These are phyloP conservation scores for Engraulis encrasicolus DNA, from an alignment of 2,113 vertebrate genomes.

Conservation along the genomic window DNA sequence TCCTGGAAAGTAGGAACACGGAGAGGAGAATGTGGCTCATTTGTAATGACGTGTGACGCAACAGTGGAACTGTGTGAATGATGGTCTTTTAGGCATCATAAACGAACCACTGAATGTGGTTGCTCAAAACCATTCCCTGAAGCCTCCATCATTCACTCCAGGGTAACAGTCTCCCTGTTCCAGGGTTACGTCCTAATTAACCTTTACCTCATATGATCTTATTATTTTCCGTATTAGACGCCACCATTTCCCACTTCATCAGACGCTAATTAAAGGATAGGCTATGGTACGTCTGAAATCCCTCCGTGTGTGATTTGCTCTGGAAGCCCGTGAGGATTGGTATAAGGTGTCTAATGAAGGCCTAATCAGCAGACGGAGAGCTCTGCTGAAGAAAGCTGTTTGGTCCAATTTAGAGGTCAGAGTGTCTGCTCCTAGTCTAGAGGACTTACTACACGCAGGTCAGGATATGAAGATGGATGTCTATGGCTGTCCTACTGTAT, in stretches of 20 bases:
- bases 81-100: background rate
- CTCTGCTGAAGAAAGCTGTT: conserved; percentile 50
- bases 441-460: background rate
- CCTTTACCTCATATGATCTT: conserved; percentile 44
- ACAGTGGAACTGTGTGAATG: background rate
- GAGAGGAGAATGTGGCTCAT: background rate
- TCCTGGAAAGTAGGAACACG: background rate
- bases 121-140: conserved; percentile 6
- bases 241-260: conserved; percentile 60
- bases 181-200: conserved; percentile 36
- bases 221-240: conserved; percentile 46
- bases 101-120: background rate
- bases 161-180: background rate
- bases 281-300: conserved; percentile 53
- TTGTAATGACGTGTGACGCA: background rate
- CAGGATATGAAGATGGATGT: conserved; percentile 29
- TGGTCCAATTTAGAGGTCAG: conserved; percentile 40
- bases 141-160: background rate
- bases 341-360: conserved; percentile 58
- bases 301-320: conserved; percentile 48
- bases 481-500: conserved; percentile 20
- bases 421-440: conserved; percentile 33
- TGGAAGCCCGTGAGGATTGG: conserved; percentile 34
- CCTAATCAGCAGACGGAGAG: conserved; percentile 48
- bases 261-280: conserved; percentile 63